Evolutionary conservation across 2,797 vertebrate genomes (phyloP), one percentile per base, ranked within the genome.

Genomic region (Tamandua tetradactyla): DNA sequence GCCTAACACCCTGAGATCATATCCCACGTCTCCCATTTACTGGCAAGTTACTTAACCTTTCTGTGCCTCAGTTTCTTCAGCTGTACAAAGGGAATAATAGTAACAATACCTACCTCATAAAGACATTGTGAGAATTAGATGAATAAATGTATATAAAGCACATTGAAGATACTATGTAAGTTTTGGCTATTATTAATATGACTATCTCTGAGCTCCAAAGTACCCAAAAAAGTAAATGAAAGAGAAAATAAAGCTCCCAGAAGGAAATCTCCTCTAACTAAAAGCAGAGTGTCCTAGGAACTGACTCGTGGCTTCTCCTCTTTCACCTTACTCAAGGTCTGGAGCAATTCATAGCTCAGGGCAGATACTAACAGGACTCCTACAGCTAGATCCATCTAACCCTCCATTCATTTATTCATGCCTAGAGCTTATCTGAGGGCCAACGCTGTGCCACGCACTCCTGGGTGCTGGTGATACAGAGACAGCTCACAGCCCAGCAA

Each of bases 61-160:
- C 37, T 55, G 25, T 89, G 80, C 40, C 66, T 95, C 35, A 5
- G 25, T 62, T 91, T 74, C 59, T 91, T 93, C n/a, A 62, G 80
- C 71, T 89, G 40, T 61, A 78, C 64, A 90, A 71, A 86, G 83
- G 23, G 3, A 9, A 86, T 27, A 69, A 49, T 71, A 68, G 64
- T 15, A 57, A 69, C 12, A 57, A 59, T 74, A 32, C 47, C 30
- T 20, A 75, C 7, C 22, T 64, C 72, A 61, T 49, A 14, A n/a
- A 1, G 20, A 49, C 82, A 30, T 37, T 71, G 15, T 79, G 32
- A 87, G 32, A 76, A 89, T 78, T n/a, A 55, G 55, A 44, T 85
- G 55, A 61, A 84, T 76, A 87, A 78, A 55, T 25, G 7, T 37
- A 80, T 47, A 80, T 62, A 64, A 91, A 91, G 18, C 14, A 64